Evolutionary conservation across 2,888 invertebrate genomes (phyloP), one percentile per base, ranked within the genome.

Genomic region (Melipona beecheii): DNA sequence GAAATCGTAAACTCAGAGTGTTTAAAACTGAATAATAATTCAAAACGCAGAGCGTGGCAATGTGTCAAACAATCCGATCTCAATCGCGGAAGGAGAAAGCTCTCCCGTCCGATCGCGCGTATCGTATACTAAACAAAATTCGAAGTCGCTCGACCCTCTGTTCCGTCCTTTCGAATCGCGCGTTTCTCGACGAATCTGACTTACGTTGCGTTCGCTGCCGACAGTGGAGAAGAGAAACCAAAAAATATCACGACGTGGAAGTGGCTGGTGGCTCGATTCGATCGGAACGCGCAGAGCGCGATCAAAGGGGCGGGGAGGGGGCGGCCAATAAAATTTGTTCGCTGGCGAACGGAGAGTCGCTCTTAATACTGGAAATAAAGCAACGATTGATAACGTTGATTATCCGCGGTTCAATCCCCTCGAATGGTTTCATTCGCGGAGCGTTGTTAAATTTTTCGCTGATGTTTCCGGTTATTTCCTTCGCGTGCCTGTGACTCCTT

Each of bases 271-370:
- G 62, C 24, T 21, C 36, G 58, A 13, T 58, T 71, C 58, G 19
- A 24, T 56, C 71, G 43, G 2, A 24, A 71, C 15, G 17, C 31
- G 52, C 52, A 64, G 52, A 52, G 64, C 17, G 50, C 24, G n/a
- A 73, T 64, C 31, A 64, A 64, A 50, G n/a, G 73, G 21, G n/a
- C 5, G 5, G 60, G 13, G 3, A 31, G n/a, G 64, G 6, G 11
- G 62, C 54, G 74, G 74, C 19, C 68, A 68, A 75, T 75, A 75
- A 75, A 75, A 58, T 13, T 58, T n/a, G n/a, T 68, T 58, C 58
- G 43, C 11, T 19, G 11, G 24, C 15, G n/a, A 68, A 21, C 56
- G 5, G 68, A 49, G n/a, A 68, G 50, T 17, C 27, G 50, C 36
- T 64, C 64, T 31, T 52, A 0, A 24, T 36, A 17, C 21, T 50